Conservation (phyloP, 2,888 invertebrate species). For the Crocallis elinguaria region DNA sequence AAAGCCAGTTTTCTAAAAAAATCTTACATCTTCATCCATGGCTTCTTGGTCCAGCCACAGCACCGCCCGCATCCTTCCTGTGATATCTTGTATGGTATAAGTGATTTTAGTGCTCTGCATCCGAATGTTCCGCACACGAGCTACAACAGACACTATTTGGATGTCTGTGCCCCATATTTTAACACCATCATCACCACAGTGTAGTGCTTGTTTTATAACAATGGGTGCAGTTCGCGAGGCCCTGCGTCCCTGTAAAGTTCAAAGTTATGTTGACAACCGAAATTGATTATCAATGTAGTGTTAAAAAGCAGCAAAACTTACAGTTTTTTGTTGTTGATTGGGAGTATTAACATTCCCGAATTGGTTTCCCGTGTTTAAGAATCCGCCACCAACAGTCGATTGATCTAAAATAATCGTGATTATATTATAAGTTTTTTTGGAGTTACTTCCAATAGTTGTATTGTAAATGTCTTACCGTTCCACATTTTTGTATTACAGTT, state of each 20-base stretch:
- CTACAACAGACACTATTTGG: constrained; percentile 75
- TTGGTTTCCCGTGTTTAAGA: constrained; percentile 76
- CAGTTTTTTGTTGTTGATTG: constrained; percentile 72
- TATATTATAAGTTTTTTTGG: neutral
- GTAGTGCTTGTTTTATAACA: constrained; percentile 77
- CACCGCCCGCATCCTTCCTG: constrained; percentile 79
- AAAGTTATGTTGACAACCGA: neutral
- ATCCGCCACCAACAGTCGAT: constrained; percentile 76
- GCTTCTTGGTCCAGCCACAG: constrained; percentile 79
- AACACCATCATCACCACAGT: constrained; percentile 76
- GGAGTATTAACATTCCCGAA: constrained; percentile 78
- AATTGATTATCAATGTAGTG: neutral
- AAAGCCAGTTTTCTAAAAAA: neutral
- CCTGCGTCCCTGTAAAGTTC: constrained; percentile 62
- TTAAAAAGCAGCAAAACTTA: constrained; percentile 40
- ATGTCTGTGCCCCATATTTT: constrained; percentile 82
- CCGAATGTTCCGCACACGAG: constrained; percentile 70
- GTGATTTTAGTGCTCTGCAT: constrained; percentile 81
- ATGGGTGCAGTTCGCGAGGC: constrained; percentile 79
- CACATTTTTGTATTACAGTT: constrained; percentile 48
- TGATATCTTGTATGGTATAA: constrained; percentile 80
- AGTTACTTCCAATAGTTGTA: neutral
- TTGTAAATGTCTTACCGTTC: constrained; percentile 56
- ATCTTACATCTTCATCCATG: constrained; percentile 76
- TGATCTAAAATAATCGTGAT: constrained; percentile 63